A percentile compares a stretch with the other conserved stretches of the same genome.
phyloP scores from a whole-genome alignment of 92 coral and sea anemone species.

The Scolanthus callimorphus region DNA sequence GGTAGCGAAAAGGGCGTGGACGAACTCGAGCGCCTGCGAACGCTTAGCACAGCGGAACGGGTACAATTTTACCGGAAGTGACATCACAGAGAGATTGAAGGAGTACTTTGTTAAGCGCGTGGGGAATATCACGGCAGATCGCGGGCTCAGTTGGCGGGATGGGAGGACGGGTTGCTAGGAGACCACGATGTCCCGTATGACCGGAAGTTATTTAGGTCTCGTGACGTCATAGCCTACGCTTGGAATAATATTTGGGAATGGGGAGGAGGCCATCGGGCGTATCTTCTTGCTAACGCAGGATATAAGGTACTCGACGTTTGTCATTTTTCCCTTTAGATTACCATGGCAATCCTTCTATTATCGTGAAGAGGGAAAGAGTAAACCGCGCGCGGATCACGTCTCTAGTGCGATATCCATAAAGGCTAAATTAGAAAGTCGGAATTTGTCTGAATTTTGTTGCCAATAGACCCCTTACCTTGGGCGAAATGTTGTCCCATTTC shows the following conservation, averaged over 20 bases:
- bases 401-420: too few species aligned
- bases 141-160: constrained; percentile 52
- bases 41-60: constrained; percentile 40
- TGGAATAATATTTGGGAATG: constrained; percentile 53
- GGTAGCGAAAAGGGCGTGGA: constrained; percentile 87
- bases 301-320: too few species aligned
- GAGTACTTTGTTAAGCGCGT: constrained; percentile 53
- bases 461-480: too few species aligned
- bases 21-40: constrained; percentile 68
- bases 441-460: too few species aligned
- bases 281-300: constrained; percentile 62
- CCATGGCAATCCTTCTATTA: too few species aligned
- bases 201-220: constrained; percentile 24
- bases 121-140: constrained; percentile 41
- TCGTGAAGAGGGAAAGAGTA: too few species aligned
- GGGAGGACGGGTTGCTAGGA: constrained; percentile 85
- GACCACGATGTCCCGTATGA: constrained; percentile 49
- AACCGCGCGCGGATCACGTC: too few species aligned
- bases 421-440: too few species aligned
- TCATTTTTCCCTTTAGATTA: too few species aligned
- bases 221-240: constrained; percentile 36
- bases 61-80: constrained; percentile 34
- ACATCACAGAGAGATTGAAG: constrained; percentile 51
- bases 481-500: too few species aligned
- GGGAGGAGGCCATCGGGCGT: constrained; percentile 85